A percentile compares a stretch with the other conserved stretches of the same genome.
These are phyloP conservation scores for Xerus inauris DNA, from an alignment of 2,113 vertebrate genomes.

Conservation along the genomic window DNA sequence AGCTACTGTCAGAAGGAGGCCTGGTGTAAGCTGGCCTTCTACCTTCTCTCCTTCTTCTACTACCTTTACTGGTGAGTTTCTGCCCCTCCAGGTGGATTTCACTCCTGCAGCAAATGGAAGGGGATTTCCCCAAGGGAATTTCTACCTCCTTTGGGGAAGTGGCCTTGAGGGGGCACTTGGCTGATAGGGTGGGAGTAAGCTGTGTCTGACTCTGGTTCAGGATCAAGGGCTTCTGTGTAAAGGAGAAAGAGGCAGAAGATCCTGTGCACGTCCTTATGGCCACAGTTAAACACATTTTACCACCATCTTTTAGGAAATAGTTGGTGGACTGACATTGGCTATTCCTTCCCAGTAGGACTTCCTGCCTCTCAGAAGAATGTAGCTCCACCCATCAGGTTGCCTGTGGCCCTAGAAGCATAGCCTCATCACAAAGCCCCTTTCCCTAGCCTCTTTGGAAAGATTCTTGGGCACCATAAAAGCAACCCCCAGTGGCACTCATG, in stretches of 20 bases:
- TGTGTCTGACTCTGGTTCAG: background rate
- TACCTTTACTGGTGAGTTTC: conserved; percentile 98
- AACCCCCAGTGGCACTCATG: rapidly evolving
- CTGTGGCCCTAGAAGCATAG: rapidly evolving
- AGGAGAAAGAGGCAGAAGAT: too few species aligned
- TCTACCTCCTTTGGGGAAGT: background rate
- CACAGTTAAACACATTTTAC: too few species aligned
- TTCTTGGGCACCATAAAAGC: background rate
- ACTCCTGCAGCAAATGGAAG: background rate
- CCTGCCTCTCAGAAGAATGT: background rate
- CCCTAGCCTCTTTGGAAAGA: background rate
- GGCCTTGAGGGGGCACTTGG: background rate
- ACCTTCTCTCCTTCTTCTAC: conserved; percentile 99
- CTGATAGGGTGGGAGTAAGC: rapidly evolving
- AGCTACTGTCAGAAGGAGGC: conserved; percentile 98
- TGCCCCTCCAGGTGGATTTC: background rate
- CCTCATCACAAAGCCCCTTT: rapidly evolving
- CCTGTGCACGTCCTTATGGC: rapidly evolving
- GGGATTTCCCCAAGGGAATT: background rate
- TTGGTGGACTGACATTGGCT: too few species aligned
- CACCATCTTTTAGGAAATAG: rapidly evolving
- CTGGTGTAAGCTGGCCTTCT: conserved; percentile 99
- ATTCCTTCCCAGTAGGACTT: background rate
- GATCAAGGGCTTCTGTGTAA: background rate
- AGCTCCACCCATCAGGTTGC: rapidly evolving